Evolutionary conservation across 1,140 invertebrate genomes (phyloP), one percentile per base, ranked within the genome.

Genomic region (Cylas formicarius): DNA sequence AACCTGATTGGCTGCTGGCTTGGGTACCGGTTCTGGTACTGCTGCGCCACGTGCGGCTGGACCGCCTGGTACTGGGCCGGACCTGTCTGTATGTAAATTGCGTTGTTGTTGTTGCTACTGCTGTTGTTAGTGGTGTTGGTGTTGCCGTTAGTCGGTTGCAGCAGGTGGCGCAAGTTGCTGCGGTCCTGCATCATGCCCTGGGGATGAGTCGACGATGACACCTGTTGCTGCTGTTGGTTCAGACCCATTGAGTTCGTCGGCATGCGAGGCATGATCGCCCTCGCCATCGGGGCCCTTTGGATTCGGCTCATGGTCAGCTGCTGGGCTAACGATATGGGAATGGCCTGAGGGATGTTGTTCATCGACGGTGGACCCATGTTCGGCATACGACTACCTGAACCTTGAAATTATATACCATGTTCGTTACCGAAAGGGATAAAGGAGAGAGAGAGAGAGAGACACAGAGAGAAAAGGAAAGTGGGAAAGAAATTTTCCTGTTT

Each of bases 131-230:
- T n/a, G n/a, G n/a, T n/a, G 14, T 33, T 48, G 21, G 7, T 21
- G 35, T 26, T 39, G 9, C 13, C 27, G 35, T 33, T 39, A 24
- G 20, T 51, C 2, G 60, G 60, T 52, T 66, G 64, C 9, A 66
- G 44, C 8, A 66, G 48, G 37, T 56, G 58, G 4, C 64, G 45
- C 14, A 66, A 41, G 38, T 61, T 62, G 24, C 56, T 61, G 6
- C 58, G 38, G 44, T 61, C 59, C 17, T 58, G 57, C 45, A 62
- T 52, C 39, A 64, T 56, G n/a, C 55, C 60, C 44, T 66, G 64
- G 3, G 64, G 64, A 56, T 66, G 64, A 33, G 64, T 66, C 23
- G 64, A 66, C 11, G 62, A 65, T 7, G 62, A 62, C 4, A 66
- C 64, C 44, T 58, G 56, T 41, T 61, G 60, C 41, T 59, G 58